Conservation (phyloP, 2,888 invertebrate species). For the Netelia virgata region DNA sequence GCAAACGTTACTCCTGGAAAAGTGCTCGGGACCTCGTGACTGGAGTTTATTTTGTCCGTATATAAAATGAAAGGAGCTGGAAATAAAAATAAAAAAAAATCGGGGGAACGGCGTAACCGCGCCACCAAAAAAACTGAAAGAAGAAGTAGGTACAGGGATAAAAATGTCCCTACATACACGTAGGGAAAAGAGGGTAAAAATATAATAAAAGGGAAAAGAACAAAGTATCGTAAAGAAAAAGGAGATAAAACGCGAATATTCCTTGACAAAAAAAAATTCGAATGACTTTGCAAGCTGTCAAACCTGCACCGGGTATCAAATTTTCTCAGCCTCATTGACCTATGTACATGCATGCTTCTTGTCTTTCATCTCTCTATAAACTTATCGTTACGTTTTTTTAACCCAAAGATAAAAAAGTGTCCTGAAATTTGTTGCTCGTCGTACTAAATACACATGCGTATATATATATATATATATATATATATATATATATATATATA, state of each 20-base stretch:
- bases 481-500: no score
- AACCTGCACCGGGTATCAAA: slow-evolving; percentile 55
- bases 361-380: slow-evolving; percentile 25
- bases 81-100: not conserved
- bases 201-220: slow-evolving; percentile 3
- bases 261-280: slow-evolving; percentile 34
- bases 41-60: not conserved
- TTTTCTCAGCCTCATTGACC: slow-evolving; percentile 39
- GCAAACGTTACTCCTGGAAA: not conserved
- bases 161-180: slow-evolving; percentile 29
- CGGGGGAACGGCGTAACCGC: slow-evolving; percentile 13
- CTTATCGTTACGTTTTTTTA: no score
- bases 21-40: slow-evolving; percentile 10
- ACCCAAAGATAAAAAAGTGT: no score
- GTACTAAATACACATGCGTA: no score
- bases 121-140: slow-evolving; percentile 7
- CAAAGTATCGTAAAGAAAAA: slow-evolving; percentile 57
- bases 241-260: slow-evolving; percentile 10
- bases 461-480: no score
- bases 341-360: not conserved
- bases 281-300: slow-evolving; percentile 64
- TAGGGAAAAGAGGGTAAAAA: slow-evolving; percentile 28
- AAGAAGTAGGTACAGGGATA: slow-evolving; percentile 25
- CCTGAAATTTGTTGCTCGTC: no score
- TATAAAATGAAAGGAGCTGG: not conserved